These are phyloP conservation scores for Troides helena DNA, from an alignment of 2,888 invertebrate genomes.

Conservation along the genomic window DNA sequence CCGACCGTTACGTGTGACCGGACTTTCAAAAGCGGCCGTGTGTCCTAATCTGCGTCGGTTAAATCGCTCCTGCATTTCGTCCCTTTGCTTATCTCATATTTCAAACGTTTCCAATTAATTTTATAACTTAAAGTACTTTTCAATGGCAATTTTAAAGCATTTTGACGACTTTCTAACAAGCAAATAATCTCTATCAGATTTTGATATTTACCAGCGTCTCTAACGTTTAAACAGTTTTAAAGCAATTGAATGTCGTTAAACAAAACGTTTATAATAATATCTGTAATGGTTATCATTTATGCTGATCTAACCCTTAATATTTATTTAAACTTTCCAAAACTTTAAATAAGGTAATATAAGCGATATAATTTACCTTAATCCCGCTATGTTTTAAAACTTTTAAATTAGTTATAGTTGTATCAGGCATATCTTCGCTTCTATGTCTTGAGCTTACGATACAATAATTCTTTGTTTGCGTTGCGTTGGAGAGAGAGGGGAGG, in stretches of 20 bases:
- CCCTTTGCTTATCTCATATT: constrained; percentile 22
- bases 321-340: no score
- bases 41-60: constrained; percentile 45
- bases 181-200: no score
- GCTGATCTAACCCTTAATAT: no score
- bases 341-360: no score
- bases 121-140: neutral
- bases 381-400: constrained; percentile 4
- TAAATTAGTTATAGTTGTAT: neutral
- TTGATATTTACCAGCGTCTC: no score
- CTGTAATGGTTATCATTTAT: no score
- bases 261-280: no score
- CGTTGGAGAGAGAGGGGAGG: constrained; percentile 45
- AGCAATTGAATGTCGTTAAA: no score
- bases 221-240: no score
- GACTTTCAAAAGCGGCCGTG: constrained; percentile 39
- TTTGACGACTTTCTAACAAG: neutral
- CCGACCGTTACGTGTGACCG: constrained; percentile 44
- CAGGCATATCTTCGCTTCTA: neutral
- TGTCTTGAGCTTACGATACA: constrained; percentile 12
- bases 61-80: constrained; percentile 29
- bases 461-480: constrained; percentile 39
- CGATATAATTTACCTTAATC: neutral
- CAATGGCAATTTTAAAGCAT: neutral
- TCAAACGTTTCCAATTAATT: constrained; percentile 25